These are phyloP conservation scores for Tetranychus piercei DNA, from an alignment of 2,888 invertebrate genomes.

Conservation along the genomic window DNA sequence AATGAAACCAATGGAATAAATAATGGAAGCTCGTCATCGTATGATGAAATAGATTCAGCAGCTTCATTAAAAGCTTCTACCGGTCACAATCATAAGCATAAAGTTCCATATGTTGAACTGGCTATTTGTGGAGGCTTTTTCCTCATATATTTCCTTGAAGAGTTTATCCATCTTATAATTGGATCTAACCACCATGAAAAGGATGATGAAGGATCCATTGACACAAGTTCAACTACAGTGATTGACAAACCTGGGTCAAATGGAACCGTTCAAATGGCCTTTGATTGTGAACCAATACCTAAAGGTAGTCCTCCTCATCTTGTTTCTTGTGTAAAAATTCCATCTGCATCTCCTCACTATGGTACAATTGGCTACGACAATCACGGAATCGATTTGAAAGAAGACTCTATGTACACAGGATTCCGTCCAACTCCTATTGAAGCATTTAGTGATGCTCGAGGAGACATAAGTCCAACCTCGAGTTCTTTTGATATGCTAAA, in stretches of 20 bases:
- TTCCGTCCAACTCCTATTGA: background rate
- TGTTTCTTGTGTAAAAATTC: background rate
- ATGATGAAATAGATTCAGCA: constrained; percentile 26
- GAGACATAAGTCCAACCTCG: constrained; percentile 9
- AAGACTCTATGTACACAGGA: background rate
- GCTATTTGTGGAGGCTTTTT: constrained; percentile 57
- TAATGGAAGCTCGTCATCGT: background rate
- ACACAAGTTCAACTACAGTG: background rate
- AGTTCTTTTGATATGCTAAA: constrained; percentile 6
- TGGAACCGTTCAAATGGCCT: constrained; percentile 10
- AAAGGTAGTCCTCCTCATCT: background rate
- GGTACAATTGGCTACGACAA: background rate
- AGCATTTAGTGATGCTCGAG: background rate
- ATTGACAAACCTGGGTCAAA: background rate
- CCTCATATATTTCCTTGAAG: constrained; percentile 56
- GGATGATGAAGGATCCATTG: background rate
- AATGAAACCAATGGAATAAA: background rate
- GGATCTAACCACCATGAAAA: constrained; percentile 14
- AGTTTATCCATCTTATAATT: constrained; percentile 51
- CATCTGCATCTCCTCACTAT: background rate
- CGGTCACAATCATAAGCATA: constrained; percentile 31
- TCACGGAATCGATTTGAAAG: background rate
- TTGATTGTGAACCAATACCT: background rate
- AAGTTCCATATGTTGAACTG: constrained; percentile 48
- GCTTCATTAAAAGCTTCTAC: background rate